A percentile compares a stretch with the other conserved stretches of the same genome.
These are phyloP conservation scores for Climacteris rufus DNA, from an alignment of 2,113 vertebrate species.

Conservation along the genomic window DNA sequence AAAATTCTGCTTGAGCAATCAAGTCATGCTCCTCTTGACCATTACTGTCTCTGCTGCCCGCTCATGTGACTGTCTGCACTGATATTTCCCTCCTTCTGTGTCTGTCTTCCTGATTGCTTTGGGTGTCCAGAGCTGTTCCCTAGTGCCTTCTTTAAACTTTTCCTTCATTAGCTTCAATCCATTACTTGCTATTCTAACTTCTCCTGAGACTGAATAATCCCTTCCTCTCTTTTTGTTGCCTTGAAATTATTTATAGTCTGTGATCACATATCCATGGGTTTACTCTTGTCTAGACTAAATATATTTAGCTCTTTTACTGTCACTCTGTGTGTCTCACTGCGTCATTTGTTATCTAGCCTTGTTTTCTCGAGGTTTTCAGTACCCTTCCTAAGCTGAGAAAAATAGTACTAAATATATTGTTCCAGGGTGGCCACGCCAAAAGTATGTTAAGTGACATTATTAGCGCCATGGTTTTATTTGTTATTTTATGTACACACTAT, in stretches of 20 bases:
- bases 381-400: background rate
- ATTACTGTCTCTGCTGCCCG: background rate
- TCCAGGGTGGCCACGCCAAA: background rate
- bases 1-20: slow-evolving; percentile 14
- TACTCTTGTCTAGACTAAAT: slow-evolving; percentile 61
- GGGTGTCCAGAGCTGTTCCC: background rate
- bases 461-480: background rate
- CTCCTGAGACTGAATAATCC: slow-evolving; percentile 27
- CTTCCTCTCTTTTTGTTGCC: slow-evolving; percentile 12
- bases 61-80: background rate
- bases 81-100: background rate
- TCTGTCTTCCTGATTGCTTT: slow-evolving; percentile 5
- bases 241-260: slow-evolving; percentile 57
- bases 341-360: background rate
- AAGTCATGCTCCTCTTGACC: background rate
- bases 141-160: slow-evolving; percentile 3
- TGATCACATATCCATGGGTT: slow-evolving; percentile 33
- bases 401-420: background rate
- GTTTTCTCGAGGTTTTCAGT: background rate
- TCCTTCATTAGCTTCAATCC: slow-evolving; percentile 20
- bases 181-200: slow-evolving; percentile 2
- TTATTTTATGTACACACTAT: background rate
- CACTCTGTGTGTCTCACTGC: background rate
- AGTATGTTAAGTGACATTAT: background rate
- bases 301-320: slow-evolving; percentile 59